A percentile compares a stretch with the other conserved stretches of the same genome.
These are phyloP conservation scores for Hydra vulgaris DNA, from an alignment of 30 jellyfish, hydroid and myxozoan genomes.

Conservation along the genomic window DNA sequence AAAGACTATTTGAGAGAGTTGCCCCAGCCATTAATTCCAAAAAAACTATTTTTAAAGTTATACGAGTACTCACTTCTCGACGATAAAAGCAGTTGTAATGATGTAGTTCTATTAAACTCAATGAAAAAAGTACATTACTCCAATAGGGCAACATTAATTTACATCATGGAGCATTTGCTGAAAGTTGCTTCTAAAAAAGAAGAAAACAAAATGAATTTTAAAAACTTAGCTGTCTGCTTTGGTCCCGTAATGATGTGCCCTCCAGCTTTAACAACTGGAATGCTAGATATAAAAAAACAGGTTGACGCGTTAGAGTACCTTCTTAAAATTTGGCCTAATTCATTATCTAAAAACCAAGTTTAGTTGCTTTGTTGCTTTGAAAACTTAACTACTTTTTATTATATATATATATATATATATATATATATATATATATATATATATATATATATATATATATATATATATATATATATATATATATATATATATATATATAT, in stretches of 20 bases:
- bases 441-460: no score
- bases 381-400: no score
- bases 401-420: no score
- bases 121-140: slow-evolving; percentile 51
- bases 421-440: no score
- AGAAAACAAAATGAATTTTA: slow-evolving; percentile 68
- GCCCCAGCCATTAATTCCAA: slow-evolving; percentile 87
- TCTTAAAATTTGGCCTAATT: slow-evolving; percentile 67
- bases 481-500: no score
- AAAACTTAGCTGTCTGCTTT: slow-evolving; percentile 88
- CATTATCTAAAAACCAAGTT: slow-evolving; percentile 28
- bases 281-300: slow-evolving; percentile 61
- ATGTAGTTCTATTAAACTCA: slow-evolving; percentile 29
- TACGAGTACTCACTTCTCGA: slow-evolving; percentile 26
- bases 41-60: slow-evolving; percentile 25
- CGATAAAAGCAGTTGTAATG: slow-evolving; percentile 25
- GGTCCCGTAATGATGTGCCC: slow-evolving; percentile 96
- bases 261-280: slow-evolving; percentile 25
- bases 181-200: slow-evolving; percentile 57
- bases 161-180: slow-evolving; percentile 70
- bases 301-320: slow-evolving; percentile 64
- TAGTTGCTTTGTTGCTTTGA: no score
- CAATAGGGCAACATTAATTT: slow-evolving; percentile 67
- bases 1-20: slow-evolving; percentile 89
- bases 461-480: no score